phyloP scores from a whole-genome alignment of 2,113 vertebrate species.

The Cyanoderma ruficeps region DNA sequence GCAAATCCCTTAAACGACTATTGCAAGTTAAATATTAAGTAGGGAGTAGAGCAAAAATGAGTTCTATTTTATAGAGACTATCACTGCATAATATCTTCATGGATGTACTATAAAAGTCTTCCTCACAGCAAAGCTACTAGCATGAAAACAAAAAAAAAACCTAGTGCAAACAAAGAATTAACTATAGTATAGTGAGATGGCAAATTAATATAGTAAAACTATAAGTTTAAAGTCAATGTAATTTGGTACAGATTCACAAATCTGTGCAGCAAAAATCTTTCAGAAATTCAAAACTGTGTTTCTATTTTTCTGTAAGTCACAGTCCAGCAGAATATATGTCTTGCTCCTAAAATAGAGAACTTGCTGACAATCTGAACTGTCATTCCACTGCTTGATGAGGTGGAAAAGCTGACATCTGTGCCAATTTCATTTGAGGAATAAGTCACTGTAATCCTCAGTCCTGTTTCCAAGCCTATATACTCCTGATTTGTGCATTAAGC shows the following conservation, averaged over 20 bases:
- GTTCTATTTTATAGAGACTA: not conserved
- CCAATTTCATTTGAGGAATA: not conserved
- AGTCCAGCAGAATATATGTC: not conserved
- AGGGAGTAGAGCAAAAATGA: not conserved
- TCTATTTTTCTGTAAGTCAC: not conserved
- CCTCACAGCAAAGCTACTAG: not conserved
- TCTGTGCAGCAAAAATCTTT: not conserved
- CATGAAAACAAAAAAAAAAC: not conserved
- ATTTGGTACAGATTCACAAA: slow-evolving; percentile 1
- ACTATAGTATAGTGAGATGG: not conserved
- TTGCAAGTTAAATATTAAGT: not conserved
- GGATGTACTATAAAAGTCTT: not conserved
- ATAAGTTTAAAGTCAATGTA: not conserved
- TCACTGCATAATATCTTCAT: not conserved
- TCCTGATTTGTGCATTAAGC: not conserved
- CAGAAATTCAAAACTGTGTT: not conserved
- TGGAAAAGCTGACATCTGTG: not conserved
- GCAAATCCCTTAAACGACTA: not conserved
- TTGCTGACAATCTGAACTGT: not conserved
- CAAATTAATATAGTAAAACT: slow-evolving; percentile 26
- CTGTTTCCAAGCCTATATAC: not conserved
- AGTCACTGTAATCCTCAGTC: not conserved
- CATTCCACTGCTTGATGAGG: not conserved
- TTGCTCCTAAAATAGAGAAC: not conserved
- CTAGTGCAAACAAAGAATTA: not conserved